Evolutionary conservation across 2,888 invertebrate species (phyloP), one percentile per base, ranked within the genome.

Genomic region (Taenaris catops): DNA sequence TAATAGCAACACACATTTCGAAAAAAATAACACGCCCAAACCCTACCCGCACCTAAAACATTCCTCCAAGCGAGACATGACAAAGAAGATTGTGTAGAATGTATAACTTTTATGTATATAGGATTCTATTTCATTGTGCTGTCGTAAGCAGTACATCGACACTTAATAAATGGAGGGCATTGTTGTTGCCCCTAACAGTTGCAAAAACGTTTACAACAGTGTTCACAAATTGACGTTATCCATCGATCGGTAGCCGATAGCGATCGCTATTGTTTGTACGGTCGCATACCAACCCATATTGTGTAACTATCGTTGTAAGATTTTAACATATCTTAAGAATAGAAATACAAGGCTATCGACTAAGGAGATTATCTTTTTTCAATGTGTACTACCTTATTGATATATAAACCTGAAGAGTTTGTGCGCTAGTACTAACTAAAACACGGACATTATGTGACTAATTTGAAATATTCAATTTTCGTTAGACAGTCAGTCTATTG

Each of bases 201-300:
- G 35, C 16, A 14, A 31, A 17, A 32, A 28, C 32, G 14, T 26
- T 38, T 28, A 12, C 38, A 38, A 27, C 27, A 24, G 18, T 28
- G 31, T 38, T 38, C 17, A 24, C 27, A 32, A 35, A 41, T 34
- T 36, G 43, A 36, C 19, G 12, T 29, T 41, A 44, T 40, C 40
- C 16, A 19, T 6, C 5, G 24, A 41, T 36, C 35, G 29, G 19
- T 23, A 27, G 4, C 11, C 19, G 38, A 41, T 41, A 41, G 24
- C 16, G 24, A 41, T 34, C 27, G 17, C 14, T 16, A 35, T 17
- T 21, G 24, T 24, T 31, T 19, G 40, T 32, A 19, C 21, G 31
- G 40, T 32, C 40, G 34, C 18, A 8, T 31, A 31, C 8, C 25
- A 21, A 25, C 35, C 31, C 24, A 32, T 31, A 11, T 35, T 19